phyloP scores from a whole-genome alignment of 2,113 vertebrate genomes.

The Podarcis cretensis region DNA sequence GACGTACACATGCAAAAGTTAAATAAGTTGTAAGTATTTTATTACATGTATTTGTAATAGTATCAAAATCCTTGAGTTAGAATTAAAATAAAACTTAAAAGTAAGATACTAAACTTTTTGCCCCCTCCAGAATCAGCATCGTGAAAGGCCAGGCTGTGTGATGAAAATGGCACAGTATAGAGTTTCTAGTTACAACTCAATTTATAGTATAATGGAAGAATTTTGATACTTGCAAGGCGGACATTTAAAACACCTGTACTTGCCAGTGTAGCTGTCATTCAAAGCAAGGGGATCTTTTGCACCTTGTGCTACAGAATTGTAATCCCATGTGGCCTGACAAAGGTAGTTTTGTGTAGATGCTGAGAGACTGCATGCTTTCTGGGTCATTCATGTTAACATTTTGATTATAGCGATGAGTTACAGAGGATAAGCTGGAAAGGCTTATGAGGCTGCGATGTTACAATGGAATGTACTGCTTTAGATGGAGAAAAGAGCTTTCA shows the following conservation, averaged over 20 bases:
- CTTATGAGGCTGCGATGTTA: conserved; percentile 43
- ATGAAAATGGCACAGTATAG: not conserved
- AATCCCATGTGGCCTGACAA: conserved; percentile 52
- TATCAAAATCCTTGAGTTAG: not conserved
- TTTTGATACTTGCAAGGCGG: conserved; percentile 33
- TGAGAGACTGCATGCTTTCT: conserved; percentile 58
- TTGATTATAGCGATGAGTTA: conserved; percentile 70
- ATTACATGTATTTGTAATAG: not conserved
- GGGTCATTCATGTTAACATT: conserved; percentile 64
- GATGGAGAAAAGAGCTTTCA: conserved; percentile 60
- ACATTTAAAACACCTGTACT: conserved; percentile 41
- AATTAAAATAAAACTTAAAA: not conserved
- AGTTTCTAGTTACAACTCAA: conserved; percentile 9
- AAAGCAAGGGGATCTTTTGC: conserved; percentile 49
- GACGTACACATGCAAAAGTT: not conserved
- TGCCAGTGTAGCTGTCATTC: conserved; percentile 53
- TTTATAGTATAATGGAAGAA: conserved; percentile 34
- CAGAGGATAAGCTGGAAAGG: conserved; percentile 53
- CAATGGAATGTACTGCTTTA: conserved; percentile 51
- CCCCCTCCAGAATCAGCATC: not conserved
- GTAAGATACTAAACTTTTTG: not conserved
- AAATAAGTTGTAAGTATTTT: not conserved
- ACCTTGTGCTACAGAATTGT: conserved; percentile 32
- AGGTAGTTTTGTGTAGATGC: conserved; percentile 51
- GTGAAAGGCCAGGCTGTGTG: not conserved